Conservation (phyloP, 2,113 vertebrate species). For the Mellivora capensis region DNA sequence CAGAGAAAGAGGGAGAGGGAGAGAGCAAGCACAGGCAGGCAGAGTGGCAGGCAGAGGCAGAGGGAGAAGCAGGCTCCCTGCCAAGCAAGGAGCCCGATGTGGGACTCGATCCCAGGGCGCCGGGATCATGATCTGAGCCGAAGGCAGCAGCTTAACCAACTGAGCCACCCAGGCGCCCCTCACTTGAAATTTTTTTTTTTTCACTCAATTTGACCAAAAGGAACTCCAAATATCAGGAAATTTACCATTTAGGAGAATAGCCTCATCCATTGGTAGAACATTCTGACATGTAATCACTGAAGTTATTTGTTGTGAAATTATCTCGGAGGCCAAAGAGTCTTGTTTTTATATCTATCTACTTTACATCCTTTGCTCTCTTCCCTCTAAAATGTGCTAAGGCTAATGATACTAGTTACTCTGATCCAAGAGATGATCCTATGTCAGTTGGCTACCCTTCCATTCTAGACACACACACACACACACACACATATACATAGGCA, state of each 20-base stretch:
- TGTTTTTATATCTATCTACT: not conserved
- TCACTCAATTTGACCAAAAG: not conserved
- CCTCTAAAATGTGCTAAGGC: not conserved
- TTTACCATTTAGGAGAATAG: not conserved
- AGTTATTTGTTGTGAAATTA: not conserved
- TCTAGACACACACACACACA: not conserved
- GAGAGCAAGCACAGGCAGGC: no score
- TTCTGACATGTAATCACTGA: not conserved
- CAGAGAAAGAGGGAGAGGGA: no score
- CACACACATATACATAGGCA: not conserved
- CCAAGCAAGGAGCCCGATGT: no score
- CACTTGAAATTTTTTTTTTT: not conserved
- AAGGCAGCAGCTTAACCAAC: no score
- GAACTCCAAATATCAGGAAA: not conserved
- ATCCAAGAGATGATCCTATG: not conserved
- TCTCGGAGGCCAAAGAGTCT: not conserved
- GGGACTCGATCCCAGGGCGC: no score
- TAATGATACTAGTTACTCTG: not conserved
- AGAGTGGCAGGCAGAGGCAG: no score
- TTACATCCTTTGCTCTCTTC: not conserved
- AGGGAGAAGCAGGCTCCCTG: no score
- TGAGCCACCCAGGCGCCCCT: no score
- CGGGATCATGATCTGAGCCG: no score
- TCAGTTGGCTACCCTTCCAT: not conserved
- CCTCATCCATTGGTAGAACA: not conserved